These are phyloP conservation scores for Rhabdornis inornatus DNA, from an alignment of 2,113 vertebrate genomes.

Conservation along the genomic window DNA sequence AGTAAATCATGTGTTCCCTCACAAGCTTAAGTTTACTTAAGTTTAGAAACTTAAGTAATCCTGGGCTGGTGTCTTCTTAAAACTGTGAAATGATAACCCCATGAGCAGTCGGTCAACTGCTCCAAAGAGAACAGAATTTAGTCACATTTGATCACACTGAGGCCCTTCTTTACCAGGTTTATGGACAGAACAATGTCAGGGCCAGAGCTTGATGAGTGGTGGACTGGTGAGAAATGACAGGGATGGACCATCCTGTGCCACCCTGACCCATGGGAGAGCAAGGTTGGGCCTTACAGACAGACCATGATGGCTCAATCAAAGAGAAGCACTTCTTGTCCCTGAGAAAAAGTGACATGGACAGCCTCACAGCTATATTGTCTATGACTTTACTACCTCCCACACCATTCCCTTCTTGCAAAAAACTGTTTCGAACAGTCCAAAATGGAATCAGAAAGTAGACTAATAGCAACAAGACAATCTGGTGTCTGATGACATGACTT, in stretches of 20 bases:
- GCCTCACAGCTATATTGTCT: background rate
- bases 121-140: background rate
- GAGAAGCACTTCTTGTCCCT: background rate
- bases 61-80: background rate
- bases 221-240: background rate
- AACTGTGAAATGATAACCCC: background rate
- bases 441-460: background rate
- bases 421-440: background rate
- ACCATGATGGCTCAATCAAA: background rate
- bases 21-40: background rate
- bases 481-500: background rate
- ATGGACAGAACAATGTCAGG: background rate
- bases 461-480: background rate
- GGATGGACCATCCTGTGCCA: background rate
- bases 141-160: background rate
- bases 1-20: background rate
- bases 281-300: accelerated
- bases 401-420: background rate
- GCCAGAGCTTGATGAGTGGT: accelerated
- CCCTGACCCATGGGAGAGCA: background rate
- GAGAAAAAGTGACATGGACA: background rate
- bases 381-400: background rate
- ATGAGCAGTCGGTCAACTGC: background rate
- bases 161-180: background rate
- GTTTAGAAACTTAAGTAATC: background rate